These are phyloP conservation scores for Hemibagrus guttatus DNA, from an alignment of 2,797 vertebrate genomes.

Conservation along the genomic window DNA sequence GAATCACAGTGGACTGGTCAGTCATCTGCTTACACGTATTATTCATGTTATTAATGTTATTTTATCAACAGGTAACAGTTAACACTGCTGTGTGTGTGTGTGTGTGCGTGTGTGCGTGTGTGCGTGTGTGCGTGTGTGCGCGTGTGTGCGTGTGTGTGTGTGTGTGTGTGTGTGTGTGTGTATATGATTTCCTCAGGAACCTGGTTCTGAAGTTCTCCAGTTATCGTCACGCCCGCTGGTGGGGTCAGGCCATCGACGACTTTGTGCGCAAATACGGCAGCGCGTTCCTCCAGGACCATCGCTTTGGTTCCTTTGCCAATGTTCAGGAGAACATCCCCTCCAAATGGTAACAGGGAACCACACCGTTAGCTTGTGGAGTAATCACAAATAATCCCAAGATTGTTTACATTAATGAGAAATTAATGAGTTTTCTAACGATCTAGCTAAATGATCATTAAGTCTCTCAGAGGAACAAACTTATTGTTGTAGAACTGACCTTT, in stretches of 20 bases:
- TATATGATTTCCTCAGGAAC: constrained; percentile 69
- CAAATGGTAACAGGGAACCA: constrained; percentile 82
- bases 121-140: too few relatives aligned
- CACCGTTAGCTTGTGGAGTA: neutral
- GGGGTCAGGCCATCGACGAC: constrained; percentile 90
- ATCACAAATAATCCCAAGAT: neutral
- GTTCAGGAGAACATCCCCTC: constrained; percentile 80
- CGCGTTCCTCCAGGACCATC: constrained; percentile 87
- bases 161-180: too few relatives aligned
- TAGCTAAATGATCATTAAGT: neutral
- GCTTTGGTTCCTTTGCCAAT: constrained; percentile 90
- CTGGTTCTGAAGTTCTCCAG: constrained; percentile 94
- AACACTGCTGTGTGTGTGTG: too few relatives aligned
- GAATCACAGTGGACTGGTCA: neutral
- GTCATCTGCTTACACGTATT: neutral
- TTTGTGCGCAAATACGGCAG: constrained; percentile 84
- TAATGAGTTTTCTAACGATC: neutral
- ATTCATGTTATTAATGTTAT: neutral
- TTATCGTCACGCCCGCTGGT: constrained; percentile 95
- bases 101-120: too few relatives aligned
- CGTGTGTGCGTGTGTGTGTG: too few relatives aligned
- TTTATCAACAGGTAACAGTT: too few relatives aligned
- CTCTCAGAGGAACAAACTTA: neutral
- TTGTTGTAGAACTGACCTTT: neutral
- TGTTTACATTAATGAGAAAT: neutral